Conservation (phyloP, 2,888 invertebrate genomes). For the Morpho helenor region DNA sequence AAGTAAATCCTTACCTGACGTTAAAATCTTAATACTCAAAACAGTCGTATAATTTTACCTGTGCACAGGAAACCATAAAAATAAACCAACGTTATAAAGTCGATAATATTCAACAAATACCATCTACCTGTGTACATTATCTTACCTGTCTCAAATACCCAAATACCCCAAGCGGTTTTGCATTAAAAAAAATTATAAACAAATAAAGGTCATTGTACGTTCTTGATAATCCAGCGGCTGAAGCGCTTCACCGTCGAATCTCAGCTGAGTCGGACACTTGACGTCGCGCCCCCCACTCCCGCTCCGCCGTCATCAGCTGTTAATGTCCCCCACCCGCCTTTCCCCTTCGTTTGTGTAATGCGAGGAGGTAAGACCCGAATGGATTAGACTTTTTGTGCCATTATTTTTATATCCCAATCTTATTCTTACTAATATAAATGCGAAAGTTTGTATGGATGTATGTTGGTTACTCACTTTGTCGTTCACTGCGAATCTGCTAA, state of each 20-base stretch:
- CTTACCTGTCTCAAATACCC: slow-evolving; percentile 5
- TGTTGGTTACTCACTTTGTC: no score
- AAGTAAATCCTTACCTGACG: no score
- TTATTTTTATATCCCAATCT: slow-evolving; percentile 21
- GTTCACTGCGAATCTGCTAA: no score
- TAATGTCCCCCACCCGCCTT: slow-evolving; percentile 68
- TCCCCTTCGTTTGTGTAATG: slow-evolving; percentile 80
- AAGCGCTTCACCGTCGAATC: slow-evolving; percentile 33
- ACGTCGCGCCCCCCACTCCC: slow-evolving; percentile 45
- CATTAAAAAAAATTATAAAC: slow-evolving; percentile 50
- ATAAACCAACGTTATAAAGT: no score
- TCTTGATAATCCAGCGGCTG: slow-evolving; percentile 20
- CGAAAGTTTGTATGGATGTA: no score
- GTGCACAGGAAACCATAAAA: no score
- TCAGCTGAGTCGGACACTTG: slow-evolving; percentile 72
- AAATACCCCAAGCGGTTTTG: slow-evolving; percentile 10
- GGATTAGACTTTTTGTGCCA: slow-evolving; percentile 36
- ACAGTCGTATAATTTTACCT: no score
- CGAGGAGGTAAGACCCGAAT: slow-evolving; percentile 60
- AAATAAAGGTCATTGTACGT: slow-evolving; percentile 71
- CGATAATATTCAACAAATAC: no score
- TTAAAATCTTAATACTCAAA: no score
- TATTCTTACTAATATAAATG: slow-evolving; percentile 18
- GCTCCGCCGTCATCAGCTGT: slow-evolving; percentile 70
- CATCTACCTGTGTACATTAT: no score